phyloP scores from a whole-genome alignment of 1,140 invertebrate species.

The Chelonus insularis region DNA sequence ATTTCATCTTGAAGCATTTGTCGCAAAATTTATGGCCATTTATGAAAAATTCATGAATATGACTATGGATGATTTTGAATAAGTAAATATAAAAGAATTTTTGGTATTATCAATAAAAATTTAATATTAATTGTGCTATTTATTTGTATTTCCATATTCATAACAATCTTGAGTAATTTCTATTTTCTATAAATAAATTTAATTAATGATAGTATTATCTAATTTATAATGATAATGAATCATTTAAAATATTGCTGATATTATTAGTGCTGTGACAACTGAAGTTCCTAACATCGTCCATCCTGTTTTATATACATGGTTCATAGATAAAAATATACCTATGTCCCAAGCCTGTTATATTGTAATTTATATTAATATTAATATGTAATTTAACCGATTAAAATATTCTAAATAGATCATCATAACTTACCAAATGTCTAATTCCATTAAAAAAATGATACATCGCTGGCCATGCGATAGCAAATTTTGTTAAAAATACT shows the following conservation, averaged over 20 bases:
- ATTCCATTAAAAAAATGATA: constrained; percentile 73
- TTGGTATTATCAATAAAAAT: no score
- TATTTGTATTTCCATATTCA: no score
- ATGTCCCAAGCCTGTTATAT: constrained; percentile 67
- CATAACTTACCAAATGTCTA: constrained; percentile 65
- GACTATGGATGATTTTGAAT: constrained; percentile 57
- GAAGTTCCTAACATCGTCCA: constrained; percentile 64
- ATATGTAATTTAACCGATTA: no score
- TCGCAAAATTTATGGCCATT: constrained; percentile 93
- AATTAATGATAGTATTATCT: no score
- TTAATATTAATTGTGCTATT: no score
- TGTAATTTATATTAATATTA: neutral
- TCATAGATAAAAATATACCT: constrained; percentile 70
- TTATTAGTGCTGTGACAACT: constrained; percentile 39
- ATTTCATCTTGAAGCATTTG: constrained; percentile 96
- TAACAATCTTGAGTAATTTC: no score
- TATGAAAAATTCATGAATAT: constrained; percentile 86
- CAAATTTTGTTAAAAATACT: constrained; percentile 43
- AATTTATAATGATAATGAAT: no score
- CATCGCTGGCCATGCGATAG: constrained; percentile 67
- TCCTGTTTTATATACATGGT: constrained; percentile 72
- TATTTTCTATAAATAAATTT: no score
- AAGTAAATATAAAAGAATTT: no score
- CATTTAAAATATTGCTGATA: constrained; percentile 42
- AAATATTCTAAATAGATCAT: constrained; percentile 3